A percentile compares a stretch with the other conserved stretches of the same genome.
These are phyloP conservation scores for Lysiphlebus fabarum DNA, from an alignment of 1,140 invertebrate genomes.

Conservation along the genomic window DNA sequence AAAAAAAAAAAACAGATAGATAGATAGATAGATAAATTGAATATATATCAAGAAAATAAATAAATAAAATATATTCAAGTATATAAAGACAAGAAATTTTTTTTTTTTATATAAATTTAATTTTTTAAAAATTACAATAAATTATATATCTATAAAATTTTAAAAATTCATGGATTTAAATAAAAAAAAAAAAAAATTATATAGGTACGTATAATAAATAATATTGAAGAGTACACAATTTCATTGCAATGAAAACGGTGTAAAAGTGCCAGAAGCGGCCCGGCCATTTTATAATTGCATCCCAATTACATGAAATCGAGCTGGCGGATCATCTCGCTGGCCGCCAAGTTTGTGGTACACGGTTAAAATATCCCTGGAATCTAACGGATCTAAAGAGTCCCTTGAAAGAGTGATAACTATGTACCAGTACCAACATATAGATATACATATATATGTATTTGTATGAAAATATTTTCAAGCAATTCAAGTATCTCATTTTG, in stretches of 20 bases:
- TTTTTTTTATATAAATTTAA: no score
- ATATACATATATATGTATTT: conserved; percentile 30
- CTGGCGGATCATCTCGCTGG: conserved; percentile 19
- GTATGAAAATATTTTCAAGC: no score
- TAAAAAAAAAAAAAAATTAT: background rate
- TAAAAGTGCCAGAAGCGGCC: conserved; percentile 32
- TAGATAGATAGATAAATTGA: no score
- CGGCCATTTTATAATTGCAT: conserved; percentile 39
- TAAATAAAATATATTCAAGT: no score
- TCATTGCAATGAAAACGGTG: conserved; percentile 29
- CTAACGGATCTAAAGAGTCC: conserved; percentile 34
- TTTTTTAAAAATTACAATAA: background rate
- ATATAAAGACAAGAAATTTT: no score
- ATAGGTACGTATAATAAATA: background rate
- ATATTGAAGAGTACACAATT: conserved; percentile 16
- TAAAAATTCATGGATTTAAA: background rate
- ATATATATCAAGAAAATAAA: no score
- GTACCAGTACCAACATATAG: no score
- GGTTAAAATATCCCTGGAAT: conserved; percentile 36
- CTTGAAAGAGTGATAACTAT: background rate
- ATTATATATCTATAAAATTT: background rate
- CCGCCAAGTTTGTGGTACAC: background rate
- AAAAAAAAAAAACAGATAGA: no score
- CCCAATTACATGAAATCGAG: conserved; percentile 39
- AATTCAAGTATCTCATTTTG: no score